Evolutionary conservation across 2,113 vertebrate species (phyloP).

Genomic region (Pipra filicauda): DNA sequence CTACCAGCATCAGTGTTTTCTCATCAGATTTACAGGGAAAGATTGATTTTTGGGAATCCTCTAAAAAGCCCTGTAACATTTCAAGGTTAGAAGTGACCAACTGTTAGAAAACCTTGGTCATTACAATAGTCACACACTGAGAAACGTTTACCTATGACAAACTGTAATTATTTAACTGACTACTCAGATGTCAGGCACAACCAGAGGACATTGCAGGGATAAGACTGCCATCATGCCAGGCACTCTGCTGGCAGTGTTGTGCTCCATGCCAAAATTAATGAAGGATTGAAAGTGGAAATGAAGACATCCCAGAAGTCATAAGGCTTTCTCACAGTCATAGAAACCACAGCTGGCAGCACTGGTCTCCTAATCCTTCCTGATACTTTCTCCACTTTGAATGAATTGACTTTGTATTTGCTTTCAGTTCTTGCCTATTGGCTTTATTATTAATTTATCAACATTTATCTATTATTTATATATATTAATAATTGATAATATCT

Average conservation of each 20-base stretch:
- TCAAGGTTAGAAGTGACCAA: neutral
- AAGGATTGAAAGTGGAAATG: neutral
- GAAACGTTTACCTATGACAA: neutral
- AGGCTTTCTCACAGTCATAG: neutral
- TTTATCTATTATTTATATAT: neutral
- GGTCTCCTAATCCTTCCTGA: neutral
- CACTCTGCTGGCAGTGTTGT: neutral
- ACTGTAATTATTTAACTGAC: neutral
- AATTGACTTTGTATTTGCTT: neutral
- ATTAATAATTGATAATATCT: neutral
- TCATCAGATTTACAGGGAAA: neutral
- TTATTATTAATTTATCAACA: constrained; percentile 16
- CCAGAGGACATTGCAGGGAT: neutral
- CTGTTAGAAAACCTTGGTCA: neutral
- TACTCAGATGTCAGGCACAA: neutral
- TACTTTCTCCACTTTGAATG: neutral
- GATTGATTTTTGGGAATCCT: neutral
- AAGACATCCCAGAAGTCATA: neutral
- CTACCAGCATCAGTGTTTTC: neutral
- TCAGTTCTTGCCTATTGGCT: neutral
- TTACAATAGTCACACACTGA: neutral
- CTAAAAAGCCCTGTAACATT: neutral
- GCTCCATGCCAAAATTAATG: neutral
- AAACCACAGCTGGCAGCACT: neutral
- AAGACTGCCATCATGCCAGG: neutral